Evolutionary conservation across 2,797 vertebrate species (phyloP).

Genomic region (Rhinogobio ventralis): DNA sequence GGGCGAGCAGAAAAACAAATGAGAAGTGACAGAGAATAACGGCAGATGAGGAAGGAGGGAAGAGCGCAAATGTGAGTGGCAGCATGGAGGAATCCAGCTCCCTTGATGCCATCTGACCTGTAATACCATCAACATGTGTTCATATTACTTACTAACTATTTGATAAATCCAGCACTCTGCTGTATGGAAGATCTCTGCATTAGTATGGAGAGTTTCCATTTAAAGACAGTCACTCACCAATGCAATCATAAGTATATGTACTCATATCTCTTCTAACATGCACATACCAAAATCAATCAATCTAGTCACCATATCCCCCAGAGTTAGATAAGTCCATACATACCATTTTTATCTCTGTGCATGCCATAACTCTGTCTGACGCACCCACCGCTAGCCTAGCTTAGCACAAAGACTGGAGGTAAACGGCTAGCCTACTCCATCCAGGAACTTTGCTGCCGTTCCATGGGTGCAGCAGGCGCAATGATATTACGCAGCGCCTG

Average conservation of each 20-base stretch:
- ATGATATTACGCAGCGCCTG: no score
- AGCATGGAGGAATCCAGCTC: conserved; percentile 38
- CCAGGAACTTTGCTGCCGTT: no score
- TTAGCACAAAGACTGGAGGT: no score
- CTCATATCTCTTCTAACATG: no score
- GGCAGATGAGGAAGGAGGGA: conserved; percentile 3
- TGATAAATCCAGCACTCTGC: background rate
- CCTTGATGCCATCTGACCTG: conserved; percentile 30
- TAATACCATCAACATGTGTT: conserved; percentile 20
- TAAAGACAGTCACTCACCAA: background rate
- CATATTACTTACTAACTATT: background rate
- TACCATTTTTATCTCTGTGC: no score
- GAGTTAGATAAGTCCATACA: no score
- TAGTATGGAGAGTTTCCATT: background rate
- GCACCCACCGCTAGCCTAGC: no score
- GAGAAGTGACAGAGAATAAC: conserved; percentile 22
- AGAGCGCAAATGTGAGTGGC: conserved; percentile 1
- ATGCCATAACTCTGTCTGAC: no score
- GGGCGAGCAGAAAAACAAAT: conserved; percentile 12
- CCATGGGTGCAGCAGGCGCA: no score
- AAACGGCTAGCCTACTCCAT: no score
- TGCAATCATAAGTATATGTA: background rate
- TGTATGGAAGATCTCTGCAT: background rate
- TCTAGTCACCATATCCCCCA: no score
- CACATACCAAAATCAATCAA: no score